Evolutionary conservation across 2,113 vertebrate species (phyloP).

Genomic region (Tetrao urogallus): DNA sequence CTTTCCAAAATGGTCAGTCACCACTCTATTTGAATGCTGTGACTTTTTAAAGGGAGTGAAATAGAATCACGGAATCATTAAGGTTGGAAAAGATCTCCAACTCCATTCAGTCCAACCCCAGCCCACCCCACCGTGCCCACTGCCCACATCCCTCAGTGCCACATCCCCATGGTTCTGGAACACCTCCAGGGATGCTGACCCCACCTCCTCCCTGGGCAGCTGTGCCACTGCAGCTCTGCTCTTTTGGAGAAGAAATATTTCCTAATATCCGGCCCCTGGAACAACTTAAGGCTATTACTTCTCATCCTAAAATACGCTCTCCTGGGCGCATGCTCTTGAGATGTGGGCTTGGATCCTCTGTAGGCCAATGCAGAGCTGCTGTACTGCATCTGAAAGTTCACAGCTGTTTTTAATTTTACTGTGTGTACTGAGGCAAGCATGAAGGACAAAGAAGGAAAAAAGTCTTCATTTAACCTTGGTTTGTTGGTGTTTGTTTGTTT

Average conservation of each 20-base stretch:
- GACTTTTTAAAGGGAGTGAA: background rate
- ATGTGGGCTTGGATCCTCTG: fast-evolving
- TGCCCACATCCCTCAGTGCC: too few species aligned
- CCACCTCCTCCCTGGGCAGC: too few species aligned
- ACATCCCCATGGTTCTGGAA: too few species aligned
- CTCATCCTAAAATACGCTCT: too few species aligned
- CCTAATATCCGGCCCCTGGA: too few species aligned
- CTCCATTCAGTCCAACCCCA: too few species aligned
- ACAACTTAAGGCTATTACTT: too few species aligned
- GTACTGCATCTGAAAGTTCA: background rate
- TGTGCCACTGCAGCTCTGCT: too few species aligned
- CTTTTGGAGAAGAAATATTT: too few species aligned
- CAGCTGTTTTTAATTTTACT: background rate
- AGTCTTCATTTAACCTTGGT: background rate
- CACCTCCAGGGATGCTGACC: too few species aligned
- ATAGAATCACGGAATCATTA: background rate
- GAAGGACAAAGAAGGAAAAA: background rate
- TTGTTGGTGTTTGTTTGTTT: background rate
- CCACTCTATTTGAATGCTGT: background rate
- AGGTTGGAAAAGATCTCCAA: too few species aligned
- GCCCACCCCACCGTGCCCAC: too few species aligned
- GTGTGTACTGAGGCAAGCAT: background rate
- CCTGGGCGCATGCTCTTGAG: background rate
- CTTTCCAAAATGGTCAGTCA: background rate
- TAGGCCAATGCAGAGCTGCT: background rate